These are phyloP conservation scores for Drosophila orena DNA, from an alignment of 1,140 invertebrate genomes.

Conservation along the genomic window DNA sequence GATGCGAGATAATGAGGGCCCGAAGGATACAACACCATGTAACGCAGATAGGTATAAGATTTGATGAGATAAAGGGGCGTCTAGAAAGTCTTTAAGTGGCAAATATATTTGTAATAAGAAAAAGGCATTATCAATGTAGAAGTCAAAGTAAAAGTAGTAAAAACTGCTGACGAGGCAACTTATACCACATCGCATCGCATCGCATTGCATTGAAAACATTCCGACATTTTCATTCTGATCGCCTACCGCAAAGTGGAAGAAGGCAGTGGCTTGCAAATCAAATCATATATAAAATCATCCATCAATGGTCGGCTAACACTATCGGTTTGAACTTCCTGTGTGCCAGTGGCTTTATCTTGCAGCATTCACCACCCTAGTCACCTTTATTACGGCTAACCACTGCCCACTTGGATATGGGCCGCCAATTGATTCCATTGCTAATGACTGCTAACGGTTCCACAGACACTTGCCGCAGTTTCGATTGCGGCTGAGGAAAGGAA, in stretches of 20 bases:
- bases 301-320: conserved; percentile 25
- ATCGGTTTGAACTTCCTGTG: conserved; percentile 72
- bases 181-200: not conserved
- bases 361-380: conserved; percentile 8
- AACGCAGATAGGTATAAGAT: not conserved
- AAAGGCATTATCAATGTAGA: not conserved
- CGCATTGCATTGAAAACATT: not conserved
- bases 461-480: conserved; percentile 63
- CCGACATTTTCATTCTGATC: not conserved
- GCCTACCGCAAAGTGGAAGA: conserved; percentile 6
- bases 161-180: not conserved
- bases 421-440: conserved; percentile 79
- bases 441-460: conserved; percentile 75
- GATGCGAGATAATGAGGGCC: not conserved
- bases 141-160: not conserved
- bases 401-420: conserved; percentile 72
- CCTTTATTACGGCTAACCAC: conserved; percentile 26
- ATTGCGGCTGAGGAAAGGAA: conserved; percentile 49
- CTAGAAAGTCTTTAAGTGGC: not conserved
- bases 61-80: not conserved
- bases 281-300: conserved; percentile 26
- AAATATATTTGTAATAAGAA: not conserved
- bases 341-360: conserved; percentile 38
- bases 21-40: not conserved
- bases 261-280: conserved; percentile 15